Evolutionary conservation across 2,113 vertebrate species (phyloP).

Genomic region (Spermophilus dauricus): DNA sequence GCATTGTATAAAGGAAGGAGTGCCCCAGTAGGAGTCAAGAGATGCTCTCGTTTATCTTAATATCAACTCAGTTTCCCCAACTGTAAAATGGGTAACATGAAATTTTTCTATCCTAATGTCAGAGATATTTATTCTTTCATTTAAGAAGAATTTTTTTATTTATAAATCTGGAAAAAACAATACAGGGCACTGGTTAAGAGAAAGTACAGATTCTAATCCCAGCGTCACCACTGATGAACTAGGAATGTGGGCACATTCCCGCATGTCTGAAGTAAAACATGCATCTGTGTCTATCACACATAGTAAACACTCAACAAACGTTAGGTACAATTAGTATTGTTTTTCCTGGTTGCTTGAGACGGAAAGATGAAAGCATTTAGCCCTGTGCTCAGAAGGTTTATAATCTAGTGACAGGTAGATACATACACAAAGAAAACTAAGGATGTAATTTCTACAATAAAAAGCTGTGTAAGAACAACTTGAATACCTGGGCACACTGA

Average conservation of each 20-base stretch:
- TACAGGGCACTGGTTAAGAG: background rate
- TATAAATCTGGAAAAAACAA: background rate
- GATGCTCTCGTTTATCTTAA: background rate
- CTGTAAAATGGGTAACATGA: background rate
- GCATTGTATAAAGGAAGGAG: background rate
- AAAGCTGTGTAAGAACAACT: background rate
- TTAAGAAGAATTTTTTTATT: background rate
- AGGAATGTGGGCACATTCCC: background rate
- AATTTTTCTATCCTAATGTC: background rate
- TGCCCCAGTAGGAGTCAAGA: background rate
- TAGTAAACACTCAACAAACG: background rate
- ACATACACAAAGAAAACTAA: background rate
- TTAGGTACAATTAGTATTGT: background rate
- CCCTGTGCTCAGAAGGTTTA: background rate
- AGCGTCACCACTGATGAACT: background rate
- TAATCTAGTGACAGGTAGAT: background rate
- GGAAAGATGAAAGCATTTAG: background rate
- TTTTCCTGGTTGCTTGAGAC: background rate
- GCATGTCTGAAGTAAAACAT: background rate
- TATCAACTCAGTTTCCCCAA: background rate
- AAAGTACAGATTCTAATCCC: background rate
- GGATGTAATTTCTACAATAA: background rate
- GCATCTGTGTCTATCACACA: background rate
- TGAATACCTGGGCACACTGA: too few species aligned
- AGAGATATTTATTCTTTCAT: slow-evolving; percentile 31